Percentiles rank a stretch among this genome's conserved stretches.
These are phyloP conservation scores for Apoda limacodes DNA, from an alignment of 2,888 invertebrate genomes.

Conservation along the genomic window DNA sequence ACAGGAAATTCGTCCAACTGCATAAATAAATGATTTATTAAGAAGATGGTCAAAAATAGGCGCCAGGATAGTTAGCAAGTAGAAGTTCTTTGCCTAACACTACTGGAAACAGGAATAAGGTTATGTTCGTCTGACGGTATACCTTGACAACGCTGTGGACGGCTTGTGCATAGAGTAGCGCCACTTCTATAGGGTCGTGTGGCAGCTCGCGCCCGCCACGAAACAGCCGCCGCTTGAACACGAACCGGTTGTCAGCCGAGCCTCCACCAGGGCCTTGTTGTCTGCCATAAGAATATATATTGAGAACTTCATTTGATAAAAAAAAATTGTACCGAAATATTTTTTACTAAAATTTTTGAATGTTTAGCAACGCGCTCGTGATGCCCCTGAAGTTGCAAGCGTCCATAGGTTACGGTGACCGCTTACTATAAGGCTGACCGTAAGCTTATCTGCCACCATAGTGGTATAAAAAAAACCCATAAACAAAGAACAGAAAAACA, in stretches of 20 bases:
- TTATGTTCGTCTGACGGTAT: no score
- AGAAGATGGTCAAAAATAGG: neutral
- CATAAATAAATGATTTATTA: slow-evolving; percentile 15
- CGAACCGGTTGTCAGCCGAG: slow-evolving; percentile 90
- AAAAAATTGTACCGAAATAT: neutral
- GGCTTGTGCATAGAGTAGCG: slow-evolving; percentile 93
- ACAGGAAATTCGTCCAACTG: slow-evolving; percentile 95
- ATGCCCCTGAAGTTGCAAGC: no score
- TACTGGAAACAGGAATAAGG: no score
- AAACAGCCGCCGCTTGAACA: slow-evolving; percentile 92
- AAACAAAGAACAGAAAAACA: slow-evolving; percentile 1
- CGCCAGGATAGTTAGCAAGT: slow-evolving; percentile 1
- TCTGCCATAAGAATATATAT: slow-evolving; percentile 24
- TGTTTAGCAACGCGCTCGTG: no score
- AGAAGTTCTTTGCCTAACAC: no score
- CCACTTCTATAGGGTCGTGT: slow-evolving; percentile 95
- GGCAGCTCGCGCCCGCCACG: slow-evolving; percentile 89
- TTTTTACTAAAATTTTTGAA: neutral
- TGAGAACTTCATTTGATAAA: no score
- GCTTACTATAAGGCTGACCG: no score
- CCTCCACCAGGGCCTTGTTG: slow-evolving; percentile 77
- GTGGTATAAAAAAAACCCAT: no score
- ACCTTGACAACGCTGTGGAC: slow-evolving; percentile 96
- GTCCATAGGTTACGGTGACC: no score
- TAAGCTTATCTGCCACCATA: no score